Evolutionary conservation across 1,140 invertebrate species (phyloP), one percentile per base, ranked within the genome.

Genomic region (Semibalanus balanoides): DNA sequence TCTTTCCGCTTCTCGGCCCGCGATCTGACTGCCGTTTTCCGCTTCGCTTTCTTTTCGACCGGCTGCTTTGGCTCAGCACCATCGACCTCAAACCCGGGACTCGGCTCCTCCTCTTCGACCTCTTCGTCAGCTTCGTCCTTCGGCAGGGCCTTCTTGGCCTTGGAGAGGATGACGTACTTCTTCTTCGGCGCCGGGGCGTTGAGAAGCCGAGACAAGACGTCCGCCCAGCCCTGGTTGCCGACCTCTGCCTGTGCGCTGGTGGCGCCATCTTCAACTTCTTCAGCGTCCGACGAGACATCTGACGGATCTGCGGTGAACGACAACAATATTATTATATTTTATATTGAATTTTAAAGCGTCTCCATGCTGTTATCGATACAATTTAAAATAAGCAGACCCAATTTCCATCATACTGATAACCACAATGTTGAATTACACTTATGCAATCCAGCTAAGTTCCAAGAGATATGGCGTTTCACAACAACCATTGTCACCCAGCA

Each of bases 101-200:
- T 43, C n/a, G n/a, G 29, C 31, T 79, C 76, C n/a, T 78, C 77
- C 19, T 80, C 76, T 76, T 79, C 76, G 27, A 74, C 74, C 75
- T 76, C 76, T 72, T 86, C 83, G 82, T 84, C 83, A 75, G 86
- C 83, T 79, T 86, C 84, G 78, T 87, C 86, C 77, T 75, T 76
- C 19, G 74, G 70, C 84, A 79, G 79, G 75, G 86, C 84, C 77
- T 83, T 85, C 75, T 82, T 84, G 11, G 83, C 85, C 79, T 85
- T 84, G 11, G 83, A 82, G 9, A 94, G 82, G 5, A 93, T 90
- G 76, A 92, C 81, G 86, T 84, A 91, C 90, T 0, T 91, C 90
- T 82, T 92, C 91, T 71, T 87, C 89, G 30, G 89, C 88, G 70
- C 76, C 75, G 43, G 74, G 19, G 74, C 35, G 35, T 87, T 87